A percentile compares a stretch with the other conserved stretches of the same genome.
Conservation (phyloP, 2,888 invertebrate species). For the Leucania comma region DNA sequence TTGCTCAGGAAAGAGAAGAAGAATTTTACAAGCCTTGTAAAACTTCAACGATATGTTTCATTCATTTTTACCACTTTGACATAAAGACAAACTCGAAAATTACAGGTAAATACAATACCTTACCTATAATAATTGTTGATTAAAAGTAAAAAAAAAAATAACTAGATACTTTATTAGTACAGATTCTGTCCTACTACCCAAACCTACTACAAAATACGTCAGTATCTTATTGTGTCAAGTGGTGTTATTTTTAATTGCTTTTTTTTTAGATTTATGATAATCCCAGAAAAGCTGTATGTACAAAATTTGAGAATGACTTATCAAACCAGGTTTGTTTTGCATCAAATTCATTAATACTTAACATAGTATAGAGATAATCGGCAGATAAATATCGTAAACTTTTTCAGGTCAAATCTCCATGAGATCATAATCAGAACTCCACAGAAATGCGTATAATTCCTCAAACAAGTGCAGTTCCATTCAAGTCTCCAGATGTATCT, state of each 20-base stretch:
- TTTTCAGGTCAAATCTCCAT: neutral
- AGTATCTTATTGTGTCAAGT: too few species aligned
- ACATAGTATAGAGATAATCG: too few species aligned
- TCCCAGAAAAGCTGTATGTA: neutral
- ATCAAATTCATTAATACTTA: too few species aligned
- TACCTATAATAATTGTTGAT: too few species aligned
- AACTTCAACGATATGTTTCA: slow-evolving; percentile 1
- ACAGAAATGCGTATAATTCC: neutral
- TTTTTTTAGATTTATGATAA: slow-evolving; percentile 8
- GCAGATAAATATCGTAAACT: too few species aligned
- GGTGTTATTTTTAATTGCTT: neutral
- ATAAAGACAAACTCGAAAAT: neutral
- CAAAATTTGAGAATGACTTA: slow-evolving; percentile 5
- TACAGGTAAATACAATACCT: slow-evolving; percentile 7
- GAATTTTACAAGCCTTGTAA: slow-evolving; percentile 6
- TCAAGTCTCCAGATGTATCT: slow-evolving; percentile 5
- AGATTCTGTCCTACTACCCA: too few species aligned
- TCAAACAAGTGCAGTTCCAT: neutral
- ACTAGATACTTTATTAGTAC: too few species aligned
- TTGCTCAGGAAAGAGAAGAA: slow-evolving; percentile 7
- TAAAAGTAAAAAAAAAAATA: too few species aligned
- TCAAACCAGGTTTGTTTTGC: neutral
- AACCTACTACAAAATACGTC: too few species aligned
- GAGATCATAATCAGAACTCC: too few species aligned
- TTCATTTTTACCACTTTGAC: slow-evolving; percentile 2